These are phyloP conservation scores for Agrochola lychnidis DNA, from an alignment of 2,888 invertebrate species.

Conservation along the genomic window DNA sequence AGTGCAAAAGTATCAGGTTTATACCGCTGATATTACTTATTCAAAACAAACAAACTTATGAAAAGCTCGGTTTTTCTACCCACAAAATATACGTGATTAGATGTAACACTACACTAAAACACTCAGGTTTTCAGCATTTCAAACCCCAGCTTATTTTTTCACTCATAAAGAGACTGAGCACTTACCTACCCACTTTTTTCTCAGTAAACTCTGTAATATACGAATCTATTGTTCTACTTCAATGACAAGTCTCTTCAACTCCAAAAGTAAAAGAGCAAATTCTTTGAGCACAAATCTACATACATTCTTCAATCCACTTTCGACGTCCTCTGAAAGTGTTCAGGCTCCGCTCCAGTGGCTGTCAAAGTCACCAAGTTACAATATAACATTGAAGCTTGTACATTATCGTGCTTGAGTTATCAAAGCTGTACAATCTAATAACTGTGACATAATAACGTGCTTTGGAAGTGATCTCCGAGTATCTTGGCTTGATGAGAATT, in stretches of 20 bases:
- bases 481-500: slow-evolving; percentile 11
- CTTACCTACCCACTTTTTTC: not conserved
- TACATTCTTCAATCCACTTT: not conserved
- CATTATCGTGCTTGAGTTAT: slow-evolving; percentile 45
- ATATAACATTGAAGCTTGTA: slow-evolving; percentile 32
- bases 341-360: slow-evolving; percentile 29
- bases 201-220: not conserved
- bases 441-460: slow-evolving; percentile 36
- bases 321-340: not conserved
- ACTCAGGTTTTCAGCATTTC: not conserved
- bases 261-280: slow-evolving; percentile 17
- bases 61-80: not conserved
- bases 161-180: no score
- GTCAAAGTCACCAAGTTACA: slow-evolving; percentile 35
- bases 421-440: slow-evolving; percentile 51
- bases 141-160: not conserved
- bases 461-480: slow-evolving; percentile 11
- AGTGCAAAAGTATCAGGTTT: not conserved
- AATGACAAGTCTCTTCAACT: not conserved
- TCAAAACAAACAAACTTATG: not conserved
- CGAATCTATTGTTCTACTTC: slow-evolving; percentile 19
- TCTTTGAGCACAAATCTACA: slow-evolving; percentile 6
- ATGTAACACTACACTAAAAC: not conserved
- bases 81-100: not conserved
- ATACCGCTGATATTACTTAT: not conserved